These are phyloP conservation scores for Sitophilus oryzae DNA, from an alignment of 1,140 invertebrate genomes.

Conservation along the genomic window DNA sequence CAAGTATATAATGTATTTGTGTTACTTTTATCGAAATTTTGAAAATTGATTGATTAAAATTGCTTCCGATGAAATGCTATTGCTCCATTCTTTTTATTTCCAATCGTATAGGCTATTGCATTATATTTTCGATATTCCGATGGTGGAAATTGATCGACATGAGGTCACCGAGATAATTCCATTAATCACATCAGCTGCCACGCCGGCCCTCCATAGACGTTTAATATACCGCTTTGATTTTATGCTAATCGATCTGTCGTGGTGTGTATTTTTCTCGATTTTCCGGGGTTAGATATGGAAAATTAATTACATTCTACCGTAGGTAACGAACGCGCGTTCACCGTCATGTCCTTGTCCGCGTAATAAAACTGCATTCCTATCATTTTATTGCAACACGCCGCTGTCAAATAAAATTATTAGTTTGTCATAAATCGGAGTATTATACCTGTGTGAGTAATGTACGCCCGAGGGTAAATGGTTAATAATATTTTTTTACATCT, in stretches of 20 bases:
- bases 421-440: too few relatives aligned
- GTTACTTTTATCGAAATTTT: too few relatives aligned
- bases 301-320: neutral
- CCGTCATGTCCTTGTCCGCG: neutral
- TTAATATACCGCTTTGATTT: neutral
- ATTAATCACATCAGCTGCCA: neutral
- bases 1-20: too few relatives aligned
- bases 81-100: too few relatives aligned
- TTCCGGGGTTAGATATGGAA: neutral
- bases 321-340: neutral
- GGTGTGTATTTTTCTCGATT: neutral
- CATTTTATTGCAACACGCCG: neutral
- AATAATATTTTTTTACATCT: too few relatives aligned
- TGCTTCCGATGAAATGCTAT: too few relatives aligned
- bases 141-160: neutral
- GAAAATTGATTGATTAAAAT: too few relatives aligned
- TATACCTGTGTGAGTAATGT: too few relatives aligned
- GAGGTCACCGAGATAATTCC: neutral
- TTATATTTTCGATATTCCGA: too few relatives aligned
- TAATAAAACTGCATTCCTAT: neutral
- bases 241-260: neutral
- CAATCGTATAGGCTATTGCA: too few relatives aligned
- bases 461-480: too few relatives aligned
- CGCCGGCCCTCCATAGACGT: neutral
- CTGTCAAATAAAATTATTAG: neutral